These are phyloP conservation scores for Labeo rohita DNA, from an alignment of 2,113 vertebrate genomes.

Conservation along the genomic window DNA sequence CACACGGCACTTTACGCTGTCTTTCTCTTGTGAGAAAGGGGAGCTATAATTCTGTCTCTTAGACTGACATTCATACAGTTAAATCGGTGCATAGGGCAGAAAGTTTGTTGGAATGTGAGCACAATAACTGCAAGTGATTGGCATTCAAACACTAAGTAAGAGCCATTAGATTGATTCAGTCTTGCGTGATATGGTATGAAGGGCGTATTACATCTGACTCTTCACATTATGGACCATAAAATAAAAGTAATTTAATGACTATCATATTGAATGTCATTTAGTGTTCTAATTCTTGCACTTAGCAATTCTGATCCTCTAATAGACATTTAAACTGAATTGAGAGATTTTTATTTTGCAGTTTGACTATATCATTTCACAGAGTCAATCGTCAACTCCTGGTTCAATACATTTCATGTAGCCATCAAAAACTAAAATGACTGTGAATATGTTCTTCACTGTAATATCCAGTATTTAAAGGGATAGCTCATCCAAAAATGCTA, in stretches of 20 bases:
- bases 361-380: neutral
- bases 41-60: neutral
- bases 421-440: neutral
- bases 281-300: neutral
- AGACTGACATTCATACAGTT: slow-evolving; percentile 50
- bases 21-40: slow-evolving; percentile 34
- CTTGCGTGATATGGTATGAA: neutral
- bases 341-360: slow-evolving; percentile 13
- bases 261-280: slow-evolving; percentile 8
- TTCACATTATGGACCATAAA: slow-evolving; percentile 14
- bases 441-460: slow-evolving; percentile 21
- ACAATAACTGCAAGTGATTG: slow-evolving; percentile 66
- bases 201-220: neutral
- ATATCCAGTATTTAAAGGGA: slow-evolving; percentile 42
- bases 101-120: slow-evolving; percentile 62
- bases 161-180: slow-evolving; percentile 48
- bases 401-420: neutral
- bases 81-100: slow-evolving; percentile 62
- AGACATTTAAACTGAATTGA: neutral
- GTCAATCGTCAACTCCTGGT: neutral
- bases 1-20: slow-evolving; percentile 57
- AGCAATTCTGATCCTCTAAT: neutral
- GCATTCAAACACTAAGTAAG: slow-evolving; percentile 59
- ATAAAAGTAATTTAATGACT: neutral
- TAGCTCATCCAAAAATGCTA: neutral